Percentiles rank a stretch among this genome's conserved stretches.
Conservation (phyloP, 1,140 invertebrate genomes). For the Drosophila lini region DNA sequence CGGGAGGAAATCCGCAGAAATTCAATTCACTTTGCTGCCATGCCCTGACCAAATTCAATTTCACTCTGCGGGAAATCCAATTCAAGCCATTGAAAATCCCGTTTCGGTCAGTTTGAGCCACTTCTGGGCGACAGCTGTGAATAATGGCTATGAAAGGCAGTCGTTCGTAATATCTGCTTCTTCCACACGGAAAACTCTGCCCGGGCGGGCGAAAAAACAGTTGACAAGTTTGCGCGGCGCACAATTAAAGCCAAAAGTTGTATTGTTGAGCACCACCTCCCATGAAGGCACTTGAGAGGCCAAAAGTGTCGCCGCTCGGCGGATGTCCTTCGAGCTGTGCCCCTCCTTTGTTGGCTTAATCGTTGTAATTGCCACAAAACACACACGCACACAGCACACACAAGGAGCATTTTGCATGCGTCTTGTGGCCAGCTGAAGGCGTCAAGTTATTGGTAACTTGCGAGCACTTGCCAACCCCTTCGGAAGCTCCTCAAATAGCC, state of each 20-base stretch:
- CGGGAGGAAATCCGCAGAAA: conserved; percentile 12
- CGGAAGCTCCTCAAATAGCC: conserved; percentile 14
- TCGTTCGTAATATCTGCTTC: conserved; percentile 17
- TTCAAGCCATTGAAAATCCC: conserved; percentile 42
- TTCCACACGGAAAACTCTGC: conserved; percentile 5
- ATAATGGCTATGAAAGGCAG: conserved; percentile 61
- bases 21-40: conserved; percentile 30
- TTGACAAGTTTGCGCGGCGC: conserved; percentile 67
- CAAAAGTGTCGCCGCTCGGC: conserved; percentile 61
- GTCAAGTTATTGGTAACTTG: conserved; percentile 75
- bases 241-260: conserved; percentile 71
- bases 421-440: conserved; percentile 39
- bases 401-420: conserved; percentile 32
- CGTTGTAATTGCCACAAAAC: conserved; percentile 35
- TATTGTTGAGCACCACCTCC: conserved; percentile 25
- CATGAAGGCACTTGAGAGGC: conserved; percentile 37
- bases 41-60: conserved; percentile 26
- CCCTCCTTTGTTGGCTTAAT: conserved; percentile 42
- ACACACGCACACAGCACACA: conserved; percentile 9
- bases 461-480: conserved; percentile 21
- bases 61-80: conserved; percentile 26
- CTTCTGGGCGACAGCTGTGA: conserved; percentile 73
- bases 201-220: conserved; percentile 37
- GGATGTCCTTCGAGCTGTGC: conserved; percentile 27
- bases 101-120: conserved; percentile 48